Base-by-base conservation (phyloP, 1,140 invertebrate genomes). In the Neodiprion lecontei region DNA sequence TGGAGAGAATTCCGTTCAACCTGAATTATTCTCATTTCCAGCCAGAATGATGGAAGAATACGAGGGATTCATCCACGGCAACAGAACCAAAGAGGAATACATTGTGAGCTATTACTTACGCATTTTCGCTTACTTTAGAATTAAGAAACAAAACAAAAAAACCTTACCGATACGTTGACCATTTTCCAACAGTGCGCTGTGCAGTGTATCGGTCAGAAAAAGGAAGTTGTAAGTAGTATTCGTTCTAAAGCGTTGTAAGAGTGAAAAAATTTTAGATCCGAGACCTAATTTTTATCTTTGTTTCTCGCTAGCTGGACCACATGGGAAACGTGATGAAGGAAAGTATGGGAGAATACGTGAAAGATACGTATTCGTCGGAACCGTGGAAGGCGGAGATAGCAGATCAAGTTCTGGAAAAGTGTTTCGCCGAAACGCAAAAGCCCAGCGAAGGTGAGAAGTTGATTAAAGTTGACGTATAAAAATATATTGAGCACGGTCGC, bases 11-110 rank as follows among this genome's bases (percentile, higher is more conserved):
- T 40, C 28, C 28, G 28, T 5, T 5, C 28, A 40, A 40, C 28
- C 28, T 40, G 28, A 40, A 40, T 40, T 40, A 40, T 40, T 40
- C 28, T 40, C 28, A 40, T 40, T 40, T 40, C 28, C 53, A 61
- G 53, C 53, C 53, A 61, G 53, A n/a, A 61, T 61, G 53, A n/a
- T 61, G 53, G 53, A 61, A n/a, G 53, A 61, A 12, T 61, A 61
- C 53, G 53, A 61, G n/a, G 53, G 53, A 61, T 61, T 61, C 53
- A 61, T 61, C 8, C 53, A 61, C 53, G 53, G 53, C 3, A 61
- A 61, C n/a, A 61, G n/a, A 61, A 61, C 53, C 11, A 61, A 61
- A n/a, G 53, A 61, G 2, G 53, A 61, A 61, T 61, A 61, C 53
- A n/a, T 61, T 12, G 53, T 61, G n/a, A 61, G 53, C 5, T 40